Evolutionary conservation across 2,888 invertebrate species (phyloP).

Genomic region (Labia minor): DNA sequence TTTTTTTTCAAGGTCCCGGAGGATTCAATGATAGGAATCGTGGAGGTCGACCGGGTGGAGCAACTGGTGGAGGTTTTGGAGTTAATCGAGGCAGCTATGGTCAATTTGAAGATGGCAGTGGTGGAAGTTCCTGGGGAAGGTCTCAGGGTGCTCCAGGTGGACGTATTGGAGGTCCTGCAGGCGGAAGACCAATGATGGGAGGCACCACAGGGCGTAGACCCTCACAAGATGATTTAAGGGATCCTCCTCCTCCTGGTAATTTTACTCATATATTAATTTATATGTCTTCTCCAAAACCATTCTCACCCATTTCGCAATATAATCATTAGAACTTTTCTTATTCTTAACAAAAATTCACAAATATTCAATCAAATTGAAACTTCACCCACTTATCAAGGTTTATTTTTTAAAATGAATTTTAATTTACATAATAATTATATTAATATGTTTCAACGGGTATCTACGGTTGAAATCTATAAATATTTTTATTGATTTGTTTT

Average conservation of each 20-base stretch:
- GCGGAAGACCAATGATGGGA: conserved; percentile 32
- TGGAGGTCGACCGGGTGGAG: conserved; percentile 29
- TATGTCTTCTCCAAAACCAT: too few relatives aligned
- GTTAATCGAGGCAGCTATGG: conserved; percentile 30
- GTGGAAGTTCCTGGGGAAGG: conserved; percentile 28
- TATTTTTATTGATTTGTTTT: too few relatives aligned
- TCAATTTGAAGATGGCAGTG: conserved; percentile 29
- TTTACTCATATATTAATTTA: too few relatives aligned
- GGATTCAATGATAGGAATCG: conserved; percentile 28
- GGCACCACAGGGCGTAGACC: conserved; percentile 16
- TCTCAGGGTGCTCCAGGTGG: conserved; percentile 26
- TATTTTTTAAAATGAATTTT: too few relatives aligned
- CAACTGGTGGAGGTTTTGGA: conserved; percentile 27
- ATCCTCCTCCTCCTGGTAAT: not conserved
- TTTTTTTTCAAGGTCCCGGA: conserved; percentile 21
- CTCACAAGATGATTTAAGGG: not conserved
- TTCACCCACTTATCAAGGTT: too few relatives aligned
- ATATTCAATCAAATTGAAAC: too few relatives aligned
- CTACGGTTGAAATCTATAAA: too few relatives aligned
- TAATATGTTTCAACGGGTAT: too few relatives aligned
- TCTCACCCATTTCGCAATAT: too few relatives aligned
- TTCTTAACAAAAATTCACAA: too few relatives aligned
- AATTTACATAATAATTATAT: too few relatives aligned
- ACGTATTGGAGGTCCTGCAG: conserved; percentile 31
- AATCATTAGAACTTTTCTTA: too few relatives aligned